A percentile compares a stretch with the other conserved stretches of the same genome.
phyloP scores from a whole-genome alignment of 2,113 vertebrate species.

The Seriola dumerili region DNA sequence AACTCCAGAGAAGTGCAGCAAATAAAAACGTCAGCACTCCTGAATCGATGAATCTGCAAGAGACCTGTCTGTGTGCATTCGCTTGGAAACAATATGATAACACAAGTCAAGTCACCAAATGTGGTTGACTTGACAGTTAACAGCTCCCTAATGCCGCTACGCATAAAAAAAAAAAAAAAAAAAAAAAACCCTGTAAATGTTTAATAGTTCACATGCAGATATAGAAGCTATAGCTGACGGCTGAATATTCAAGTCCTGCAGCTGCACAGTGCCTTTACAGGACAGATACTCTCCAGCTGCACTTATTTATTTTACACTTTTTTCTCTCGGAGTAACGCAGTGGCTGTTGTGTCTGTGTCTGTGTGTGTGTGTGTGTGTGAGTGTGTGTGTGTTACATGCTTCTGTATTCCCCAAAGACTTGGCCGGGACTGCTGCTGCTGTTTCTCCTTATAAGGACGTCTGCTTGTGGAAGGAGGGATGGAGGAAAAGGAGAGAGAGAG shows the following conservation, averaged over 20 bases:
- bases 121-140: neutral
- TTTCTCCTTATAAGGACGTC: constrained; percentile 82
- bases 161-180: neutral
- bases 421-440: constrained; percentile 56
- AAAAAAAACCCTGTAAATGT: neutral
- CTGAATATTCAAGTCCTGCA: constrained; percentile 7
- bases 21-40: neutral
- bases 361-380: constrained; percentile 5
- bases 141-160: neutral
- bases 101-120: neutral
- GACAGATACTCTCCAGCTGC: constrained; percentile 47
- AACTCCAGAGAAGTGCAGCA: neutral
- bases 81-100: neutral
- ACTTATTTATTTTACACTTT: constrained; percentile 45
- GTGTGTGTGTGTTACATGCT: constrained; percentile 71
- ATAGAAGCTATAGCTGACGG: neutral
- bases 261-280: constrained; percentile 28
- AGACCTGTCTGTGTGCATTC: neutral
- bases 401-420: constrained; percentile 73
- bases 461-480: constrained; percentile 55
- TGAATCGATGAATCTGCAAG: neutral
- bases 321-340: constrained; percentile 40
- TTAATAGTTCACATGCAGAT: constrained; percentile 8
- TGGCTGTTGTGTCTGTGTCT: constrained; percentile 47
- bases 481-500: constrained; percentile 14